These are phyloP conservation scores for Garrulus glandarius DNA, from an alignment of 2,797 vertebrate species.

Conservation along the genomic window DNA sequence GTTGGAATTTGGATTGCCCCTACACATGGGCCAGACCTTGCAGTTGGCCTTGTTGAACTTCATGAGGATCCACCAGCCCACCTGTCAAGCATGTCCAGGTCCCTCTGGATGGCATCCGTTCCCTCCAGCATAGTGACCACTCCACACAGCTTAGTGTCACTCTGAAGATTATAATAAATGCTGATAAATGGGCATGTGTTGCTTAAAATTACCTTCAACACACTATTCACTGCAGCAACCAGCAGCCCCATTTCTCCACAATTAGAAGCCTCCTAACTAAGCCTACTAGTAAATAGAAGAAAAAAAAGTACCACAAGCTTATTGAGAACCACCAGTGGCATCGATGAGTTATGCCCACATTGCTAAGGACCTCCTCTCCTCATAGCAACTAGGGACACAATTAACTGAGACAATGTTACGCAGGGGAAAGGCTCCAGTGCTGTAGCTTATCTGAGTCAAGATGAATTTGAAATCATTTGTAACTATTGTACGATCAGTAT, in stretches of 20 bases:
- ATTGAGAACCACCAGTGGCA: fast-evolving
- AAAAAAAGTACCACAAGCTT: neutral
- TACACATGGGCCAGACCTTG: neutral
- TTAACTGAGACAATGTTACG: neutral
- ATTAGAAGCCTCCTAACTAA: neutral
- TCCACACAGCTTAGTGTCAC: neutral
- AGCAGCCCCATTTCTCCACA: neutral
- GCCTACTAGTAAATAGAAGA: neutral
- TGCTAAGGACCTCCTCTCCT: neutral
- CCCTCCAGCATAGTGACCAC: fast-evolving
- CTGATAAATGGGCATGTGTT: neutral
- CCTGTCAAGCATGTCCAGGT: neutral
- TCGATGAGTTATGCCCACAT: neutral
- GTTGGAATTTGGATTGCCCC: neutral
- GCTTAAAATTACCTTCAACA: neutral
- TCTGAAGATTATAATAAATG: neutral
- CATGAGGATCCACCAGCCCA: neutral
- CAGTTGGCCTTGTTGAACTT: neutral
- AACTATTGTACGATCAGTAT: neutral
- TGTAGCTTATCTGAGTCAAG: neutral
- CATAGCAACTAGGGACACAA: neutral
- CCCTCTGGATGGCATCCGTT: neutral
- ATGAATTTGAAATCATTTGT: neutral
- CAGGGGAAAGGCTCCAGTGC: neutral
- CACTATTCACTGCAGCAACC: neutral